A percentile compares a stretch with the other conserved stretches of the same genome.
Conservation (phyloP, 1,140 invertebrate species). For the Philotrypesis tridentata region DNA sequence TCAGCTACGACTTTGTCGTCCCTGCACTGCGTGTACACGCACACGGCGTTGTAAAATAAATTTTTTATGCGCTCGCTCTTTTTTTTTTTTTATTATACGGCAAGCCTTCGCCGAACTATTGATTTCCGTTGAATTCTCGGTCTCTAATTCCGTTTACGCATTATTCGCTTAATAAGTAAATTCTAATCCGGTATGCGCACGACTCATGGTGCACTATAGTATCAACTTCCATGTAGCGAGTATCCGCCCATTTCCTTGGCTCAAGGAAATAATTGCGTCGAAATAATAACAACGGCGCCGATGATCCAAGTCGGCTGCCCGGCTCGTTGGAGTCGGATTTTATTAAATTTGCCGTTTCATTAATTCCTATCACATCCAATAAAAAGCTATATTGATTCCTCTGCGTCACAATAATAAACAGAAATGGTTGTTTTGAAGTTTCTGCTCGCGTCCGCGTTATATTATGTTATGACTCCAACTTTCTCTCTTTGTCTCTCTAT, state of each 20-base stretch:
- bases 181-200: not conserved
- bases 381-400: not conserved
- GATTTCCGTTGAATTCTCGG: too few relatives aligned
- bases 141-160: too few relatives aligned
- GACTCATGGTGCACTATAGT: too few relatives aligned
- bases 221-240: not conserved
- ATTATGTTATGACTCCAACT: not conserved
- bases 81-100: too few relatives aligned
- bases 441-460: not conserved
- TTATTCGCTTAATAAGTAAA: not conserved
- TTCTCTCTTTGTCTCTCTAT: not conserved
- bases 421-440: slow-evolving; percentile 29
- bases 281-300: not conserved
- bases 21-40: too few relatives aligned
- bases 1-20: too few relatives aligned
- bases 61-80: too few relatives aligned
- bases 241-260: not conserved
- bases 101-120: too few relatives aligned
- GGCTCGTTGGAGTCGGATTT: not conserved
- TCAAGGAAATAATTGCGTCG: not conserved
- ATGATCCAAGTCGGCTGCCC: not conserved
- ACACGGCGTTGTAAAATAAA: too few relatives aligned
- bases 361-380: not conserved
- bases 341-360: not conserved
- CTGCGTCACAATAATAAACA: slow-evolving; percentile 26